Percentiles rank a stretch among this genome's conserved stretches.
Conservation (phyloP, 2,888 invertebrate species). For the Leucoma salicis region DNA sequence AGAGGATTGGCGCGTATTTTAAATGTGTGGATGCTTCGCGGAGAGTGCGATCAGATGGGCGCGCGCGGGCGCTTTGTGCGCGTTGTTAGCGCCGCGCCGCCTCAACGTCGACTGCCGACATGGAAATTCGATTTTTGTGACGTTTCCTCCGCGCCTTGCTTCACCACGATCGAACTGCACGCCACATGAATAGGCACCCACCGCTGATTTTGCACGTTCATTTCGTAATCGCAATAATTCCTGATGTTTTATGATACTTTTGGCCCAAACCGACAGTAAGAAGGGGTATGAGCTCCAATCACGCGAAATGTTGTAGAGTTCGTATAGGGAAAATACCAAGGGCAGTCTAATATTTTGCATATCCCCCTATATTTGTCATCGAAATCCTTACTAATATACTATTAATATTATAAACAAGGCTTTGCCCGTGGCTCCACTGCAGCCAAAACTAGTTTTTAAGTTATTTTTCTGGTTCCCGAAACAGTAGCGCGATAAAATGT, state of each 20-base stretch:
- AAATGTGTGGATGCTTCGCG: conserved; percentile 36
- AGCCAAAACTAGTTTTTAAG: too few species aligned
- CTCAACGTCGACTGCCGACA: conserved; percentile 77
- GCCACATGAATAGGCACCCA: conserved; percentile 63
- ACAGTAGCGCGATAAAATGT: too few species aligned
- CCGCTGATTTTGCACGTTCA: conserved; percentile 77
- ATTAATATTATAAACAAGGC: too few species aligned
- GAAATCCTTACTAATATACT: conserved; percentile 15
- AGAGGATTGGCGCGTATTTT: conserved; percentile 34
- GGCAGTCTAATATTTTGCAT: conserved; percentile 47
- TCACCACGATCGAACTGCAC: conserved; percentile 78
- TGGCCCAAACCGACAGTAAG: conserved; percentile 48
- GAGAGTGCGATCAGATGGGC: conserved; percentile 37
- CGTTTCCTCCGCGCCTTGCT: conserved; percentile 80
- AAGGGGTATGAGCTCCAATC: conserved; percentile 45
- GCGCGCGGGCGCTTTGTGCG: conserved; percentile 72
- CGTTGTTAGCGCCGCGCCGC: conserved; percentile 76
- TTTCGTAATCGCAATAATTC: conserved; percentile 52
- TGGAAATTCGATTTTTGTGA: conserved; percentile 82
- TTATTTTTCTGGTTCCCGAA: too few species aligned
- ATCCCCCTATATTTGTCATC: conserved; percentile 32
- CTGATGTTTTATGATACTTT: conserved; percentile 62
- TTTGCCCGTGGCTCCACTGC: too few species aligned
- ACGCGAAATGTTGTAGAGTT: conserved; percentile 58
- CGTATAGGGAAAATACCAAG: conserved; percentile 10